Percentiles rank a stretch among this genome's conserved stretches.
Conservation (phyloP, 2,797 vertebrate species). For the Typhlichthys subterraneus region DNA sequence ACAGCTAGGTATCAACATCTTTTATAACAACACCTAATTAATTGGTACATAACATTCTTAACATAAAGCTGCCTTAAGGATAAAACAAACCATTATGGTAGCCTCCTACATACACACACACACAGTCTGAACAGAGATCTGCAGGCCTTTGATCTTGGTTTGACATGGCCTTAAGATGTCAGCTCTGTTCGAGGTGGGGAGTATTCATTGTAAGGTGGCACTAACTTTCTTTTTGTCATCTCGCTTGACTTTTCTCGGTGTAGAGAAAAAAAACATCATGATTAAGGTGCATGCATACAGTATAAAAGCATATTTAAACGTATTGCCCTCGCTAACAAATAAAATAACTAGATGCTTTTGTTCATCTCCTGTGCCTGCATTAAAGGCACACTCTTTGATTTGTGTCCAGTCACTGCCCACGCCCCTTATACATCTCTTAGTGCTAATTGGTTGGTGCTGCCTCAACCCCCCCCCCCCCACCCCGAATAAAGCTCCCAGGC, state of each 20-base stretch:
- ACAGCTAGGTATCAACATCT: constrained; percentile 47
- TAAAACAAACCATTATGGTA: constrained; percentile 36
- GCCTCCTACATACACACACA: constrained; percentile 6
- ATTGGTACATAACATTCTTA: constrained; percentile 57
- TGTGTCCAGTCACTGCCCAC: too few relatives aligned
- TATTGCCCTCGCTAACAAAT: too few relatives aligned
- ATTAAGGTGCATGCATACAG: constrained; percentile 41
- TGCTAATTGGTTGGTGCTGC: too few relatives aligned
- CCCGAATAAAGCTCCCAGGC: neutral
- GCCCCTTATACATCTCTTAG: too few relatives aligned
- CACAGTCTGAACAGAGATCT: constrained; percentile 31
- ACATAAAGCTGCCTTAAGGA: constrained; percentile 55
- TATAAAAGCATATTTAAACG: too few relatives aligned
- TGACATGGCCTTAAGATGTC: constrained; percentile 75
- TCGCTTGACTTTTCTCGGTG: constrained; percentile 53
- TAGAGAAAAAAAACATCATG: constrained; percentile 52
- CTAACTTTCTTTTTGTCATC: constrained; percentile 61
- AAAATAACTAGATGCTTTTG: neutral
- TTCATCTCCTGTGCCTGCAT: too few relatives aligned
- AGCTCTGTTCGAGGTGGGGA: constrained; percentile 64
- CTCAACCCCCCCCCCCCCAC: too few relatives aligned
- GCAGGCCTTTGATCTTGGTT: constrained; percentile 67
- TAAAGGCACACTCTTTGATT: too few relatives aligned
- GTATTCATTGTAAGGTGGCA: constrained; percentile 62
- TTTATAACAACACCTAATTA: constrained; percentile 61